Evolutionary conservation across 2,888 invertebrate genomes (phyloP), one percentile per base, ranked within the genome.

Genomic region (Drepana falcataria): DNA sequence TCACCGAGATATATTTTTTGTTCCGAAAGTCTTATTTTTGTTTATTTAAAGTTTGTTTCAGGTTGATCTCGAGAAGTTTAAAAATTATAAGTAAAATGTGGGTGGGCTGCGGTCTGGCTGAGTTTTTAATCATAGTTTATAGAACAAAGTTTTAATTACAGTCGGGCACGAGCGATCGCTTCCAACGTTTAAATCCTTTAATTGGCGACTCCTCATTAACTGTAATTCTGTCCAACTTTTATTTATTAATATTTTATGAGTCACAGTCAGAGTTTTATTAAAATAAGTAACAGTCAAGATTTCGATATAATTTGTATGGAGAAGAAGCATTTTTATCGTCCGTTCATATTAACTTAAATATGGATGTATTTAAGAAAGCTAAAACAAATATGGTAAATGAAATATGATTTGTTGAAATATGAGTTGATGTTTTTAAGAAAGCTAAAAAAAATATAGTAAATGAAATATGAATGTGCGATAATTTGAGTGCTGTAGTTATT

Each of bases 71-170:
- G 52, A 59, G 9, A 66, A 59, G 64, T 64, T 21, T 54, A 64
- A 55, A 65, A 66, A 63, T 65, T 64, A 64, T 66, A 69, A 72
- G 62, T 71, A 67, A 63, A 68, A 61, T 63, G 64, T 60, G 56
- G 64, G 55, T 21, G 56, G 64, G 55, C 64, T 63, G 67, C 64
- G 68, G 63, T 66, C 57, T 60, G 59, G 59, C 56, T 54, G 67
- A 75, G 68, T 77, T 79, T 76, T 80, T 74, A 78, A 79, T 77
- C 75, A 73, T 79, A 82, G 80, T 81, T 79, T 76, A 76, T 76
- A 66, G 68, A 71, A 66, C 69, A 71, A 81, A 80, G 73, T 82
- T 82, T 79, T 80, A 81, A 81, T 80, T 81, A 79, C 76, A 65
- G 64, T 66, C 68, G 71, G 66, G 61, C 64, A 61, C 65, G 69